Conservation (phyloP, 2,113 vertebrate species). For the Oreotrochilus melanogaster region DNA sequence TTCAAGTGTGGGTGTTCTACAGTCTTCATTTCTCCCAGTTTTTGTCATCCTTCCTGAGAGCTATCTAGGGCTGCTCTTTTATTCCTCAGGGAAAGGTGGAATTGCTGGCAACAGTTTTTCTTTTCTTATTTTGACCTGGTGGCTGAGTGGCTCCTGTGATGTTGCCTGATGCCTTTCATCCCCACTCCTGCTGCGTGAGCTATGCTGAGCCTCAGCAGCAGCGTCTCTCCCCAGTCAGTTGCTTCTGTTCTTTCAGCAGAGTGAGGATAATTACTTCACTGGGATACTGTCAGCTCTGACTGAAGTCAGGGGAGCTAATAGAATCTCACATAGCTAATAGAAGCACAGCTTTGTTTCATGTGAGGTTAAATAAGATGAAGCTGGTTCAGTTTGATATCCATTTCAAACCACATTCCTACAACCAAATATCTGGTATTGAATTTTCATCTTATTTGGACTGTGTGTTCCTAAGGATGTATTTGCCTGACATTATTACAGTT, state of each 20-base stretch:
- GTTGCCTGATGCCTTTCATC: slow-evolving; percentile 44
- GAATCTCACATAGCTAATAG: slow-evolving; percentile 13
- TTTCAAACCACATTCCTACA: not conserved
- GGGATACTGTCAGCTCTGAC: slow-evolving; percentile 17
- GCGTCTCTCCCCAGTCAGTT: slow-evolving; percentile 6
- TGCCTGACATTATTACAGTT: not conserved
- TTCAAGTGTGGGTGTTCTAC: not conserved
- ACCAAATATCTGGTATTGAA: not conserved
- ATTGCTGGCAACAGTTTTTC: not conserved
- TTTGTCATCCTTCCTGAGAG: not conserved
- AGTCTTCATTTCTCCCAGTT: not conserved
- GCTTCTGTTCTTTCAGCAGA: slow-evolving; percentile 33
- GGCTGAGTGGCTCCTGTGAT: slow-evolving; percentile 41
- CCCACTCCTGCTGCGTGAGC: slow-evolving; percentile 27
- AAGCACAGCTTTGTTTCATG: slow-evolving; percentile 35
- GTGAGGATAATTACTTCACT: slow-evolving; percentile 68
- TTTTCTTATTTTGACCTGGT: slow-evolving; percentile 47
- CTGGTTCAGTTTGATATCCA: not conserved
- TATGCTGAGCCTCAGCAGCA: not conserved
- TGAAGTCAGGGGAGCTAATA: slow-evolving; percentile 54
- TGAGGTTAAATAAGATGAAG: slow-evolving; percentile 12
- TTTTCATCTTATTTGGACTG: not conserved
- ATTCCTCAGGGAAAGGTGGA: slow-evolving; percentile 9
- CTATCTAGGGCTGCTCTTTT: not conserved
- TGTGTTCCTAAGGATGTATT: not conserved